Evolutionary conservation across 1,140 invertebrate species (phyloP).

Genomic region (Pachypeltis micranthus): DNA sequence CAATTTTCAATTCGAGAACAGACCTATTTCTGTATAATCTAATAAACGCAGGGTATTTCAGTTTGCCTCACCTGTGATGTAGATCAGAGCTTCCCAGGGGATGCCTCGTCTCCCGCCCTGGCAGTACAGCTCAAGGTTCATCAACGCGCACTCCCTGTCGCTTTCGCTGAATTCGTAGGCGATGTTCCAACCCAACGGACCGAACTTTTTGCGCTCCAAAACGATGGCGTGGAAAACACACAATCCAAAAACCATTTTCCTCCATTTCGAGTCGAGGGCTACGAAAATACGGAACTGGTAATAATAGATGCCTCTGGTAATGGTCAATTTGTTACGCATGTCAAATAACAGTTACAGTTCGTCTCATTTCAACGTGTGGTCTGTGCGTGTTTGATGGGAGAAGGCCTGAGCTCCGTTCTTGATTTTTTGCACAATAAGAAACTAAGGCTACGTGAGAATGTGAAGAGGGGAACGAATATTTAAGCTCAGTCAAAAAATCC

Average conservation of each 20-base stretch:
- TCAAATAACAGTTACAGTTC: too few species aligned
- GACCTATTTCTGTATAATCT: too few species aligned
- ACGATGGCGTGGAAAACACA: conserved; percentile 79
- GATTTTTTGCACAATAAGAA: too few species aligned
- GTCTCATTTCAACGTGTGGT: too few species aligned
- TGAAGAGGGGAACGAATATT: too few species aligned
- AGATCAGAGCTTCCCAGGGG: conserved; percentile 77
- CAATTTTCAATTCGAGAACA: too few species aligned
- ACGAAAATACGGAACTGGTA: conserved; percentile 29
- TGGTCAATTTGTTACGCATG: too few species aligned
- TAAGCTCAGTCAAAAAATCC: too few species aligned
- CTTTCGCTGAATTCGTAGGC: conserved; percentile 81
- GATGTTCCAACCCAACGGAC: conserved; percentile 82
- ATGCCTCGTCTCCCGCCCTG: conserved; percentile 42
- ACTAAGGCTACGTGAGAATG: too few species aligned
- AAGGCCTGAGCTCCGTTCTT: too few species aligned
- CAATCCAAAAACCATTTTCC: conserved; percentile 60
- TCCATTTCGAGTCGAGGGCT: conserved; percentile 60
- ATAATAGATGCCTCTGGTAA: neutral
- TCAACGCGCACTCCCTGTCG: conserved; percentile 75
- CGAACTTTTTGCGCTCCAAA: conserved; percentile 81
- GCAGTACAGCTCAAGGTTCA: conserved; percentile 75
- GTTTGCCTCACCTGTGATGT: conserved; percentile 64
- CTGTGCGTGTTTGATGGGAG: too few species aligned
- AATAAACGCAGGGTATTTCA: too few species aligned